phyloP scores from a whole-genome alignment of 2,113 vertebrate genomes.

The Bubo scandiacus region DNA sequence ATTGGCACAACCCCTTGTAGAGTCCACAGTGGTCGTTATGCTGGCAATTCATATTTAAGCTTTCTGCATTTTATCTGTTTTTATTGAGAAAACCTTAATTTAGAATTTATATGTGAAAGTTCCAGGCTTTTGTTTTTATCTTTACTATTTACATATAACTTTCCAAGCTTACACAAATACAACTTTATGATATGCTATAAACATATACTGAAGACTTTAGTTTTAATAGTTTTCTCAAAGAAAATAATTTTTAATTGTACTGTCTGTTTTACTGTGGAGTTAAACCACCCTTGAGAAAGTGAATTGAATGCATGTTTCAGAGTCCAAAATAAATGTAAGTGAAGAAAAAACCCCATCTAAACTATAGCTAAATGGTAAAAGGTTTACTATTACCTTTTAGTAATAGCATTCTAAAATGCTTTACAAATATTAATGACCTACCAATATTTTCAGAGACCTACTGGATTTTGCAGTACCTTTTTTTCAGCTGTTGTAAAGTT shows the following conservation, averaged over 20 bases:
- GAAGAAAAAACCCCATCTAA: background rate
- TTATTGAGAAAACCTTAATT: background rate
- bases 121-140: background rate
- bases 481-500: background rate
- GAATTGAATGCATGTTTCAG: background rate
- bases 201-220: background rate
- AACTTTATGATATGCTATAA: background rate
- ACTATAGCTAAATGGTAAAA: background rate
- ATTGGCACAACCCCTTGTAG: rapidly evolving
- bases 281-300: background rate
- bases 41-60: background rate
- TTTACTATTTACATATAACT: background rate
- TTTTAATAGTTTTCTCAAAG: background rate
- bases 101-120: background rate
- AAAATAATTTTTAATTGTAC: background rate
- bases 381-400: background rate
- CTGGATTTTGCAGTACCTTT: background rate
- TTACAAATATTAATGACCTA: background rate
- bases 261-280: background rate
- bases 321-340: background rate
- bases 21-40: background rate
- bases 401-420: background rate
- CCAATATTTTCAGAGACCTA: background rate
- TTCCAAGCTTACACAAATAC: background rate
- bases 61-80: background rate